A percentile compares a stretch with the other conserved stretches of the same genome.
Evolutionary conservation across 2,797 vertebrate species (phyloP).

Genomic region (Chelonia mydas): DNA sequence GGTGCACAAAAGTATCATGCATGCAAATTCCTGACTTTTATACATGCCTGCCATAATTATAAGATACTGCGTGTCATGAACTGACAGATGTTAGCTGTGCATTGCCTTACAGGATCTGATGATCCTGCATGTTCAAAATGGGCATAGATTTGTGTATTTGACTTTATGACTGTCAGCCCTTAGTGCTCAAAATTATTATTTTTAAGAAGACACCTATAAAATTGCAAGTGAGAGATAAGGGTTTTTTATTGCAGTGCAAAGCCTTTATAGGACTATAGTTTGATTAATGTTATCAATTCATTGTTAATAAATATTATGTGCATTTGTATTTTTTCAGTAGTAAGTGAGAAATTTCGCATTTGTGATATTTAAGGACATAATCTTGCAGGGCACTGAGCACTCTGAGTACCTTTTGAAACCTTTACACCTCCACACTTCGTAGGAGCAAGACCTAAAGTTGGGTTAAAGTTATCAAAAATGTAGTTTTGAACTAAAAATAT

Average conservation of each 20-base stretch:
- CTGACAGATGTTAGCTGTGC: not conserved
- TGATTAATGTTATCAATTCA: not conserved
- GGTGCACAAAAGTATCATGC: not conserved
- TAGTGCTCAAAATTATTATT: not conserved
- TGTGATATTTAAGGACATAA: not conserved
- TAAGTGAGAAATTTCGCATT: not conserved
- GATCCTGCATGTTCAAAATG: not conserved
- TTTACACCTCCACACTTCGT: not conserved
- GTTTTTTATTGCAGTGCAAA: not conserved
- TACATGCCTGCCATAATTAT: not conserved
- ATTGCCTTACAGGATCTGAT: not conserved
- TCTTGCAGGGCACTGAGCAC: not conserved
- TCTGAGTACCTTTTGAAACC: not conserved
- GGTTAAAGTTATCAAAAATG: not conserved
- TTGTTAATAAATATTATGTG: not conserved
- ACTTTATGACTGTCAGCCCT: not conserved
- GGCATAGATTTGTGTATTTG: accelerated
- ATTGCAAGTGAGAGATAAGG: not conserved
- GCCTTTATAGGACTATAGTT: not conserved
- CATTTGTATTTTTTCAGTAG: not conserved
- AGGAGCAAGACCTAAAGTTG: accelerated
- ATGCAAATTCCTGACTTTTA: not conserved
- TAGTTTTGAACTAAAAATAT: not conserved
- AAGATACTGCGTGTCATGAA: not conserved
- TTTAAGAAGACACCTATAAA: not conserved